phyloP scores from a whole-genome alignment of 2,113 vertebrate genomes.

The Dasypus novemcinctus region DNA sequence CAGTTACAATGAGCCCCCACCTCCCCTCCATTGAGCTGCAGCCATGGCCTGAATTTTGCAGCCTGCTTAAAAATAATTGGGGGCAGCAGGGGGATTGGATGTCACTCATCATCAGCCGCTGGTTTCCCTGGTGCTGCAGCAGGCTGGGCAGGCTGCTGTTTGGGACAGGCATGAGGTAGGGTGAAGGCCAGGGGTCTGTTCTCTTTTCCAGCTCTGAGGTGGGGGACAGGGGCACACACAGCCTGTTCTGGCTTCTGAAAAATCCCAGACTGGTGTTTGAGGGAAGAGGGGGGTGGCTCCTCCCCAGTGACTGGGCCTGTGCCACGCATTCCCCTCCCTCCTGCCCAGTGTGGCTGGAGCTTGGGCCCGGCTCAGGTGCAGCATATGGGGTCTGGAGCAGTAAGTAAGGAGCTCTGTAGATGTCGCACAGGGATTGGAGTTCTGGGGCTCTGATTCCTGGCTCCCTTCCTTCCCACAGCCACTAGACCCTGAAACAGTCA shows the following conservation, averaged over 20 bases:
- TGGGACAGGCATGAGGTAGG: constrained; percentile 28
- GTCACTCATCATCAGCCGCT: constrained; percentile 64
- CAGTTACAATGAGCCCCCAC: constrained; percentile 67
- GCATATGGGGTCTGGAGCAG: background rate
- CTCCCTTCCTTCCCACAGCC: rapidly evolving
- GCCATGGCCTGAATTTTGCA: constrained; percentile 72
- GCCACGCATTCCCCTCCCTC: background rate
- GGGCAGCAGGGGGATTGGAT: constrained; percentile 60
- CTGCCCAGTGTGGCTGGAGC: background rate
- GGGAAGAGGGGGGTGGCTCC: background rate
- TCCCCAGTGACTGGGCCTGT: background rate
- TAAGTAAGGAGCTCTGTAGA: background rate
- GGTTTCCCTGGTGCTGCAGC: background rate
- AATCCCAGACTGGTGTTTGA: background rate
- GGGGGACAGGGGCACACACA: background rate
- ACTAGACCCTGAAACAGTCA: background rate
- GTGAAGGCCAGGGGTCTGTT: background rate
- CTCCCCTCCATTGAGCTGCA: constrained; percentile 38
- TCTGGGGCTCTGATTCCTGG: background rate
- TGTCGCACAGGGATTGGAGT: background rate
- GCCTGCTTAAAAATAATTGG: constrained; percentile 74
- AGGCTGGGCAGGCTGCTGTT: background rate
- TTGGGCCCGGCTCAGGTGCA: background rate
- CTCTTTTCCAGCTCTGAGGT: background rate
- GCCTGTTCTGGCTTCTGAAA: background rate